phyloP scores from a whole-genome alignment of 2,888 invertebrate species.

The Argyresthia goedartella region DNA sequence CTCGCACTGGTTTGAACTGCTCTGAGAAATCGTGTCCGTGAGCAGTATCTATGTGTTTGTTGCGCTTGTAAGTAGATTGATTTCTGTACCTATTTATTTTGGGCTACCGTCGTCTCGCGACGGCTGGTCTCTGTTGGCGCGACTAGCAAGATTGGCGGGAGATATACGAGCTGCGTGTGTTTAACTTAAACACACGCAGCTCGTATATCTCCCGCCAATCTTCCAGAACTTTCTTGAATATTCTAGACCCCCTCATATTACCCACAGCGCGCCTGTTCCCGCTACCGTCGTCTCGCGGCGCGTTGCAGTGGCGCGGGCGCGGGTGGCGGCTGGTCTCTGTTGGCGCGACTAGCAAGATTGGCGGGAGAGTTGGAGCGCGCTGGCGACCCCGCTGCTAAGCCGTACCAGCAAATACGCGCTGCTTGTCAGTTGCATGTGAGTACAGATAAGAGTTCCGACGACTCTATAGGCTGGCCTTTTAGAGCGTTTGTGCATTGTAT shows the following conservation, averaged over 20 bases:
- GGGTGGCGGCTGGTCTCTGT: constrained; percentile 43
- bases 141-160: constrained; percentile 21
- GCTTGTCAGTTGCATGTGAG: constrained; percentile 35
- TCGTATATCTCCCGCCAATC: no score
- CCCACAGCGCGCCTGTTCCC: background rate
- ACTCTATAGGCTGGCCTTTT: no score
- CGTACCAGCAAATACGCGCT: constrained; percentile 24
- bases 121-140: constrained; percentile 48
- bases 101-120: constrained; percentile 32
- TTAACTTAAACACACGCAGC: constrained; percentile 24
- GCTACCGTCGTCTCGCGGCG: constrained; percentile 25
- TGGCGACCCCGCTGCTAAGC: constrained; percentile 12
- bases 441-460: no score
- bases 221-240: no score
- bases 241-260: no score
- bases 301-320: constrained; percentile 32
- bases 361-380: constrained; percentile 11
- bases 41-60: no score
- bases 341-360: constrained; percentile 30
- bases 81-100: no score
- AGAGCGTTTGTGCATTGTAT: no score
- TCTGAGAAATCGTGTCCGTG: no score
- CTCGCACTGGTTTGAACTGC: no score
- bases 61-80: no score
- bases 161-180: no score